Evolutionary conservation across 1,140 invertebrate species (phyloP).

Genomic region (Drosophila truncata): DNA sequence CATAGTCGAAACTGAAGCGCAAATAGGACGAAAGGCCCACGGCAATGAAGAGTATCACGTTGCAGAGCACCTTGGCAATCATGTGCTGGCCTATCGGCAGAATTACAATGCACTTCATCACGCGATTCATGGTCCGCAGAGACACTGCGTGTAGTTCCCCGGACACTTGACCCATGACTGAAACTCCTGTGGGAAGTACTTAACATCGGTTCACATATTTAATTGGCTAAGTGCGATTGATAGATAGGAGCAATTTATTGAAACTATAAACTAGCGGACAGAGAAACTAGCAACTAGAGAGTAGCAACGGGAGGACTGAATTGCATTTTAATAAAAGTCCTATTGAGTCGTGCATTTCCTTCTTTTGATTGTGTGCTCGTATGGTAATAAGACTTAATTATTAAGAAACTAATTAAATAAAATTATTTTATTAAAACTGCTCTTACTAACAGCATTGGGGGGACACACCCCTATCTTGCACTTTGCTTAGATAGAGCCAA

Average conservation of each 20-base stretch:
- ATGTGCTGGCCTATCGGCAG: slow-evolving; percentile 19
- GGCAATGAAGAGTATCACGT: background rate
- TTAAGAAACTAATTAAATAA: background rate
- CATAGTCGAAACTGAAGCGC: slow-evolving; percentile 55
- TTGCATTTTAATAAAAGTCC: background rate
- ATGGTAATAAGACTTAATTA: background rate
- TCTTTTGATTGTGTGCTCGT: background rate
- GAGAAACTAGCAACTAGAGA: too few species aligned
- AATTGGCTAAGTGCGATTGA: slow-evolving; percentile 39
- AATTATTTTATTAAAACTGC: background rate
- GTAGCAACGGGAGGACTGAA: background rate
- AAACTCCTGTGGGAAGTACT: background rate
- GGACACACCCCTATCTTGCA: background rate
- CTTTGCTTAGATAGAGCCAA: slow-evolving; percentile 48
- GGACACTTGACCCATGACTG: slow-evolving; percentile 59
- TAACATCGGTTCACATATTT: background rate
- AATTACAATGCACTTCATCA: slow-evolving; percentile 46
- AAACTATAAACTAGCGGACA: too few species aligned
- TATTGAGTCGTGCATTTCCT: too few species aligned
- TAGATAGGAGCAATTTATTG: too few species aligned
- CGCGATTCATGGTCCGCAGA: slow-evolving; percentile 37
- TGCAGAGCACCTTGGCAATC: slow-evolving; percentile 36
- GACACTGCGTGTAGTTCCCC: slow-evolving; percentile 47
- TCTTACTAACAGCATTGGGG: slow-evolving; percentile 30
- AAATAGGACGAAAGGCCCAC: background rate